phyloP scores from a whole-genome alignment of 2,888 invertebrate species.

The Melanchra persicariae region DNA sequence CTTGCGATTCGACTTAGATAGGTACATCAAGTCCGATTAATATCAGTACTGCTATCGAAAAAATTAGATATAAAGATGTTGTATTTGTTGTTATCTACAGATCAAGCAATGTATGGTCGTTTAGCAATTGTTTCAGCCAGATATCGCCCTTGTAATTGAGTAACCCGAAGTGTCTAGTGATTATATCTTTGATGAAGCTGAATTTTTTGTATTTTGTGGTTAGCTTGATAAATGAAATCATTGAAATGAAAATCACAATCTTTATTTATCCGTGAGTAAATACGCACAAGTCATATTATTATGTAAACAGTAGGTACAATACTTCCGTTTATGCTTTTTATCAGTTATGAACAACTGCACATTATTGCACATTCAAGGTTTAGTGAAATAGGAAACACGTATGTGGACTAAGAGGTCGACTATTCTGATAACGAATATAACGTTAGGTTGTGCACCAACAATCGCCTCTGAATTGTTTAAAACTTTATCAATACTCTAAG shows the following conservation, averaged over 20 bases:
- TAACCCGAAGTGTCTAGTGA: conserved; percentile 15
- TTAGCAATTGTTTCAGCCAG: conserved; percentile 20
- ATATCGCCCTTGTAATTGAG: conserved; percentile 27
- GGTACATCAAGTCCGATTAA: neutral
- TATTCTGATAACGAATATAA: conserved; percentile 50
- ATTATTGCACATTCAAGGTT: conserved; percentile 37
- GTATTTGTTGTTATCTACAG: neutral
- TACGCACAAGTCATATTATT: too few species aligned
- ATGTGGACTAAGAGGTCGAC: conserved; percentile 45
- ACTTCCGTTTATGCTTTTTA: conserved; percentile 35
- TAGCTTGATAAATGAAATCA: neutral
- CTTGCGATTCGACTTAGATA: neutral
- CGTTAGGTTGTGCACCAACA: conserved; percentile 11
- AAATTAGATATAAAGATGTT: neutral
- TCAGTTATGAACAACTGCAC: conserved; percentile 20
- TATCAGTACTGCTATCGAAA: neutral
- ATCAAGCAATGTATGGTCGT: conserved; percentile 3
- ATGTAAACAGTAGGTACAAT: conserved; percentile 24
- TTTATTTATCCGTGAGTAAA: conserved; percentile 11
- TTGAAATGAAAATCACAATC: conserved; percentile 1
- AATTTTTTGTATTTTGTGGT: too few species aligned
- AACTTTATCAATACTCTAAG: neutral
- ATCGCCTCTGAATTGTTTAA: neutral
- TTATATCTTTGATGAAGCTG: too few species aligned
- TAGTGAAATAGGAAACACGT: conserved; percentile 52